Conservation (phyloP, 2,113 vertebrate genomes). For the Chionis minor region DNA sequence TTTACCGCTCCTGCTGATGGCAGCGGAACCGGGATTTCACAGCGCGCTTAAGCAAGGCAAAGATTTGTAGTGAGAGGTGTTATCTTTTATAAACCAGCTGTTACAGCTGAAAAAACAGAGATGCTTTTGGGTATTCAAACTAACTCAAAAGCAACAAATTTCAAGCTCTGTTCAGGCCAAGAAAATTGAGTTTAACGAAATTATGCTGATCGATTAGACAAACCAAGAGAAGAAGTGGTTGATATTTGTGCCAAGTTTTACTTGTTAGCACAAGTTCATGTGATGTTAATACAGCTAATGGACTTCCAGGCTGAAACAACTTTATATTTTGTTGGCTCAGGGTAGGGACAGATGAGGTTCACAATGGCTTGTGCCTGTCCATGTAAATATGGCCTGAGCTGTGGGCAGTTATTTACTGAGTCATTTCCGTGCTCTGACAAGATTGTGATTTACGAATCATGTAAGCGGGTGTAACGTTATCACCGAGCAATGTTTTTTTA, state of each 20-base stretch:
- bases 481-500: not conserved
- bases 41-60: fast-evolving
- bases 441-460: not conserved
- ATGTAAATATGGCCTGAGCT: not conserved
- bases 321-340: not conserved
- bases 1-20: not conserved
- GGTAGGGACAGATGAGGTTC: not conserved
- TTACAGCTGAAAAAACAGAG: not conserved
- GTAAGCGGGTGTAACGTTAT: not conserved
- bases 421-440: constrained; percentile 15
- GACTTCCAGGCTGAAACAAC: not conserved
- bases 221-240: not conserved
- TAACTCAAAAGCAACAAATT: not conserved
- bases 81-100: not conserved
- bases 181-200: not conserved
- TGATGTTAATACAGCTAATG: not conserved
- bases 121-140: not conserved
- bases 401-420: not conserved
- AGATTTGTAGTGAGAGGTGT: fast-evolving
- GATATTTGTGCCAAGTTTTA: not conserved
- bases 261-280: not conserved
- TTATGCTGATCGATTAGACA: not conserved
- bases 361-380: not conserved
- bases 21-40: not conserved
- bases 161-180: not conserved